Evolutionary conservation across 2,797 vertebrate species (phyloP).

Genomic region (Notamacropus eugenii): DNA sequence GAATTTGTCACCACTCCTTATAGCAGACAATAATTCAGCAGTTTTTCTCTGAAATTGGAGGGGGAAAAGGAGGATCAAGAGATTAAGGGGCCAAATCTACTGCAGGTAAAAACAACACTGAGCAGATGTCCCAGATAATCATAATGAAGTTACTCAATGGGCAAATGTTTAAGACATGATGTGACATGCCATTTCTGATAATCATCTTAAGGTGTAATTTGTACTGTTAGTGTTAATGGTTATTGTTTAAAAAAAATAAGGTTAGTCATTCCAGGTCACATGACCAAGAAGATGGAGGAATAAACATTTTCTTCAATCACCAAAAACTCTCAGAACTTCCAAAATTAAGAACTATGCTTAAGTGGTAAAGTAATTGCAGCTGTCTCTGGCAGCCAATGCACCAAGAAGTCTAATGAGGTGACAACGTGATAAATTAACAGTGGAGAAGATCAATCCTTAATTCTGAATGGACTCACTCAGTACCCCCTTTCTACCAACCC

Average conservation of each 20-base stretch:
- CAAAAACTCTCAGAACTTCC: neutral
- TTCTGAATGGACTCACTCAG: neutral
- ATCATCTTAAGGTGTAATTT: neutral
- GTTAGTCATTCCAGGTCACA: neutral
- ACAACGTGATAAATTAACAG: neutral
- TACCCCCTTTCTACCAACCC: neutral
- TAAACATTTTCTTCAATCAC: neutral
- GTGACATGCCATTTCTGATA: neutral
- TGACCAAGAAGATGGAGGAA: neutral
- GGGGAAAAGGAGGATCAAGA: neutral
- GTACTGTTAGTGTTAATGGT: neutral
- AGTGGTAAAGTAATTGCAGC: neutral
- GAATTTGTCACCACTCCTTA: constrained; percentile 71
- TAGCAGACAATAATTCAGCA: constrained; percentile 56
- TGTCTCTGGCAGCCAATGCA: neutral
- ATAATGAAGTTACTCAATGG: neutral
- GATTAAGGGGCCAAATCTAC: constrained; percentile 5
- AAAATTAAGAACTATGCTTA: neutral
- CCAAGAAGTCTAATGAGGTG: neutral
- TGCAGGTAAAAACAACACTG: constrained; percentile 21
- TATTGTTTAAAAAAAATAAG: neutral
- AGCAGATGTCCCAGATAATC: constrained; percentile 8
- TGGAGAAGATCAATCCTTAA: neutral
- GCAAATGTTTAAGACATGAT: neutral
- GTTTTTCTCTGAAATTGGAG: constrained; percentile 19